phyloP scores from a whole-genome alignment of 2,888 invertebrate genomes.

The Argyresthia goedartella region DNA sequence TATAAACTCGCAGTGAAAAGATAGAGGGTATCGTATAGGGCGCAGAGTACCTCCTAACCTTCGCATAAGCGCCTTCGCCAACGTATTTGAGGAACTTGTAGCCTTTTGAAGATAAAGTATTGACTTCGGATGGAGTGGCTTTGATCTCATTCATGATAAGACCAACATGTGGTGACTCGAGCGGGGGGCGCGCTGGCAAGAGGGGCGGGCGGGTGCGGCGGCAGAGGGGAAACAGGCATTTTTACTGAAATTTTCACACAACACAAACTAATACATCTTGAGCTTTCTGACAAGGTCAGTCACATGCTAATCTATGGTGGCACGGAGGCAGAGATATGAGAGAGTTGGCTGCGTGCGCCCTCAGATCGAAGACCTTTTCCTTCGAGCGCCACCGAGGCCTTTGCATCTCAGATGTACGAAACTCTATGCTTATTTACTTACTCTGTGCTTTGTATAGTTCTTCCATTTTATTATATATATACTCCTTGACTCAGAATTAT shows the following conservation, averaged over 20 bases:
- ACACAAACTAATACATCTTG: neutral
- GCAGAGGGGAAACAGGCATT: slow-evolving; percentile 36
- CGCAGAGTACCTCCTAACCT: slow-evolving; percentile 52
- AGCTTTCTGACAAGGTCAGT: too few relatives aligned
- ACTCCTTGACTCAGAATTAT: too few relatives aligned
- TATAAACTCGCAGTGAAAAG: neutral
- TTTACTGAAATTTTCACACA: slow-evolving; percentile 34
- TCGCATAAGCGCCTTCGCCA: slow-evolving; percentile 86
- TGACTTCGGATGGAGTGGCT: slow-evolving; percentile 55
- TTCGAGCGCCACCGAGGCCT: too few relatives aligned
- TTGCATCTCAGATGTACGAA: too few relatives aligned
- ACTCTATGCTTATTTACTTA: too few relatives aligned
- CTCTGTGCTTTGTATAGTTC: too few relatives aligned
- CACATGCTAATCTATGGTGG: too few relatives aligned
- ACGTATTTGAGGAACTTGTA: slow-evolving; percentile 75
- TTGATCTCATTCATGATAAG: slow-evolving; percentile 56
- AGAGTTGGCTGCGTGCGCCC: too few relatives aligned
- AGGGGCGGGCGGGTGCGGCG: slow-evolving; percentile 14
- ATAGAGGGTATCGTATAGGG: neutral
- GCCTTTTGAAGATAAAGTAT: slow-evolving; percentile 63
- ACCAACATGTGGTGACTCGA: slow-evolving; percentile 16
- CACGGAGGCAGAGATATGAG: too few relatives aligned
- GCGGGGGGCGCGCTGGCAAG: neutral
- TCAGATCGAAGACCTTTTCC: too few relatives aligned
- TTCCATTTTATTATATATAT: too few relatives aligned